Percentiles rank a stretch among this genome's conserved stretches.
These are phyloP conservation scores for Mycteria americana DNA, from an alignment of 2,797 vertebrate species.

Conservation along the genomic window DNA sequence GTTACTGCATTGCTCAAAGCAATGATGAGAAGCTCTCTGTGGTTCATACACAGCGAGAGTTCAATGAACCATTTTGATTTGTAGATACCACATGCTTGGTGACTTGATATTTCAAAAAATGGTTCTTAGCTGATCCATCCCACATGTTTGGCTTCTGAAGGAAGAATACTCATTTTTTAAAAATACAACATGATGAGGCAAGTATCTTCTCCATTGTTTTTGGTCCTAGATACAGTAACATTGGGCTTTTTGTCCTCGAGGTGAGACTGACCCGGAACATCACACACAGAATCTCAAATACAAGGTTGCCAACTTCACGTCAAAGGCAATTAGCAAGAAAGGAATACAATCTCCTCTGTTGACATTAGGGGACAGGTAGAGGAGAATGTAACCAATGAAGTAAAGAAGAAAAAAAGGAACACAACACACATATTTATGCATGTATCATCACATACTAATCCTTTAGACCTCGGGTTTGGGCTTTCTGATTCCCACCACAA, in stretches of 20 bases:
- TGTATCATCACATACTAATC: background rate
- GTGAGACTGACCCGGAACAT: background rate
- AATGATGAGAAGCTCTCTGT: background rate
- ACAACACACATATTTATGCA: background rate
- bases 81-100: background rate
- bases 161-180: background rate
- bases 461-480: background rate
- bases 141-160: background rate
- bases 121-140: background rate
- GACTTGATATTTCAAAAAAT: background rate
- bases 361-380: constrained; percentile 42
- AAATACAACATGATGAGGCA: background rate
- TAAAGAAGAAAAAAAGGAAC: background rate
- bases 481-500: background rate
- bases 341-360: constrained; percentile 3
- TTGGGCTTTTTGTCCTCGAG: background rate
- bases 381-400: background rate
- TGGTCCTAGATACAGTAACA: background rate
- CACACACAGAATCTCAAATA: background rate
- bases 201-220: background rate
- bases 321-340: constrained; percentile 45
- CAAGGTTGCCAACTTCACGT: background rate
- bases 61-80: background rate
- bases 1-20: background rate
- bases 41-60: background rate